Evolutionary conservation across 1,140 invertebrate species (phyloP), one percentile per base, ranked within the genome.

Genomic region (Brachionus manjavacas): DNA sequence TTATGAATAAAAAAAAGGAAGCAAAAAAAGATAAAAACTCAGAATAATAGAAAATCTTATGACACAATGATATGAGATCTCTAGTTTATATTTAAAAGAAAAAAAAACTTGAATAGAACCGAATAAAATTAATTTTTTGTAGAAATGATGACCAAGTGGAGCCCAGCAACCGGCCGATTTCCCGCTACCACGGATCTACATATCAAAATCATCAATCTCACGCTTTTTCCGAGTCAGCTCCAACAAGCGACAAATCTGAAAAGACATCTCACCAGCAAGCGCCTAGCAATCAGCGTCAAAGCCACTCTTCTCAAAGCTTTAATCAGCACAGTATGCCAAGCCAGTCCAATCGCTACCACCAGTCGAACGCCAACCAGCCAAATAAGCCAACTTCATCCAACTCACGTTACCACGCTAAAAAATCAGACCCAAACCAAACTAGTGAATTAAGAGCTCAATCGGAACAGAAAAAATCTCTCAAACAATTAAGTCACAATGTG

Each of bases 401-500:
- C 25, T 31, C 66, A 8, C 25, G 25, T 11, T 35, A 70, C 31
- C 66, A 70, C 8, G 4, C 0, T 16, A 35, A 70, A 70, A 35
- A 78, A 78, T 6, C 74, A n/a, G 31, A 78, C 2, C 2, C 39
- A 4, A 78, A 49, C 39, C 25, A 31, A 7, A 14, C 6, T n/a
- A 20, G 46, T 46, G 16, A n/a, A n/a, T n/a, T n/a, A n/a, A n/a
- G n/a, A n/a, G n/a, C n/a, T n/a, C n/a, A n/a, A n/a, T n/a, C n/a
- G n/a, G n/a, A 81, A n/a, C 64, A 25, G 14, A 60, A 68, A 68
- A 60, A 60, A 68, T 64, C 79, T 14, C 20, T 81, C 4, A 81
- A 81, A 68, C 79, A 81, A 81, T 43, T 81, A 20, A 81, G 28
- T 35, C 79, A 81, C 12, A 81, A 64, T 46, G 64, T 81, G 31